Base-by-base conservation (phyloP, 2,113 vertebrate species). In the Pseudonaja textilis region DNA sequence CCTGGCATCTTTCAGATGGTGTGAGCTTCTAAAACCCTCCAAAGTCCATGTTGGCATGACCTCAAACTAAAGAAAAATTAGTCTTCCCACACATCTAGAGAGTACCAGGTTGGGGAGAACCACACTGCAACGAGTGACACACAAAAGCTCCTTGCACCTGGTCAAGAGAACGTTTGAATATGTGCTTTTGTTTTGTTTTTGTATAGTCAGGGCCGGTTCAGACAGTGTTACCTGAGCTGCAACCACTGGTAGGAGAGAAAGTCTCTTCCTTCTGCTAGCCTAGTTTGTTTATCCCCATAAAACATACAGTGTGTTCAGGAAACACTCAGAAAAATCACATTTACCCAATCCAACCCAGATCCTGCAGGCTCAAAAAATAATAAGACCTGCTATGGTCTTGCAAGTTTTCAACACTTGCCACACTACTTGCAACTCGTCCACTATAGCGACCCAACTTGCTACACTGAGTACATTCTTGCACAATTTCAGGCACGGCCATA, bases 201-300 rank as follows among this genome's bases (percentile, higher is more conserved):
- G 64, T 39, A 50, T 64, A 87, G 74, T 93, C 95, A 96, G 96
- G 95, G 96, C 95, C 95, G 93, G 97, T 97, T 97, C 96, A 96
- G 94, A 96, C 92, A 39, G 93, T 88, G 93, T 93, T 93, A 87
- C 92, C 90, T 93, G 93, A 74, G 18, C 94, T 90, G 89, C 91
- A 96, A 89, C 93, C 93, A 54, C 18, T 56, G 95, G 55, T 85
- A 39, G 85, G 26, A 5, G 54, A 1, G n/a, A 52, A 54, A 89
- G 50, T 50, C 93, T 42, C 6, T 0, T 18, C 11, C 74, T 54
- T 45, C 89, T n/a, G 39, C 55, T 93, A 0, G 87, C 0, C 0
- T 94, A 91, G 18, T 64, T 85, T 61, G 25, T 1, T 18, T 56
- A 20, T 93, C 64, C 8, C 54, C 54, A 18, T 16, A 0, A 42